phyloP scores from a whole-genome alignment of 2,113 vertebrate species.

The Bambusicola thoracicus region DNA sequence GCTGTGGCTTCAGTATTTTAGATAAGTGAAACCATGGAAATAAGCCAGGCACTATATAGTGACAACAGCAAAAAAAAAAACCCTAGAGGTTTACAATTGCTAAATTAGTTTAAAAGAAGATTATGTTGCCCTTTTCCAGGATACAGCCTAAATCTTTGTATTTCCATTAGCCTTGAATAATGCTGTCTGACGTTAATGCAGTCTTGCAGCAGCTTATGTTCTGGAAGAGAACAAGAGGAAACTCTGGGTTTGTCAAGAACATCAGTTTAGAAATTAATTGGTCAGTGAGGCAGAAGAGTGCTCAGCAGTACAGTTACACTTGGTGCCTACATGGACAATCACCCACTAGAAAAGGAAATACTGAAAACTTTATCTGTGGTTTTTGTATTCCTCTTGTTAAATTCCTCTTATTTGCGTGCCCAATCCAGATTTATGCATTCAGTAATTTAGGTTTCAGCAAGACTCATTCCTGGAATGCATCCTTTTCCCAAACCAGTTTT shows the following conservation, averaged over 20 bases:
- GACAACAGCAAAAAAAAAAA: neutral
- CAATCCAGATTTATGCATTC: neutral
- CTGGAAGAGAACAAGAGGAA: constrained; percentile 35
- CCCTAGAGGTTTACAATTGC: neutral
- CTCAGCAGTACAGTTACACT: neutral
- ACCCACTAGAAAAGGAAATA: neutral
- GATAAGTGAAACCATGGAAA: neutral
- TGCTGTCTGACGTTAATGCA: constrained; percentile 52
- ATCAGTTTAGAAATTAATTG: constrained; percentile 41
- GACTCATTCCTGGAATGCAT: neutral
- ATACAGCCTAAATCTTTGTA: constrained; percentile 22
- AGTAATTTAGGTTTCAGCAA: constrained; percentile 8
- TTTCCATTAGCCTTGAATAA: constrained; percentile 55
- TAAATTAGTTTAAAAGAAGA: constrained; percentile 47
- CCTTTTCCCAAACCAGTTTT: neutral
- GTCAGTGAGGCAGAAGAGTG: constrained; percentile 22
- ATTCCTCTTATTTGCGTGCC: neutral
- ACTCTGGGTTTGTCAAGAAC: constrained; percentile 40
- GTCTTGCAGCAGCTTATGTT: constrained; percentile 49
- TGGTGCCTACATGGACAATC: neutral
- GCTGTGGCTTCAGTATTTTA: neutral
- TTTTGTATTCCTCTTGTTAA: neutral
- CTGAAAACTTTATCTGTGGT: neutral
- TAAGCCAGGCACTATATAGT: neutral
- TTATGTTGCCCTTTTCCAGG: constrained; percentile 35